Evolutionary conservation across 2,888 invertebrate species (phyloP).

Genomic region (Adela reaumurella): DNA sequence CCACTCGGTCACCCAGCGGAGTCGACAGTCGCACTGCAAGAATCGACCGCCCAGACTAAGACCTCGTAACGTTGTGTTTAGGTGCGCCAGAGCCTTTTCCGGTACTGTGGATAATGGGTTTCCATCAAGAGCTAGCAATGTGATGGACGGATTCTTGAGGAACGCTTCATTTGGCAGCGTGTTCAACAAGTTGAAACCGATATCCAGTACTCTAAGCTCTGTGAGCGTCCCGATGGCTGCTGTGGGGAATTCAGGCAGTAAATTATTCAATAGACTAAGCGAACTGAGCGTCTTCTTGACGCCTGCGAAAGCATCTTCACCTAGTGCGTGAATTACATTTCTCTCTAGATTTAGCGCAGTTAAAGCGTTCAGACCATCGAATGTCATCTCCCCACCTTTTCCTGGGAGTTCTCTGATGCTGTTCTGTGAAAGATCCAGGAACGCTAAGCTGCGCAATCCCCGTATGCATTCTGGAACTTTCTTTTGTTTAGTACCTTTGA

Average conservation of each 20-base stretch:
- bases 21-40: slow-evolving; percentile 82
- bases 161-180: slow-evolving; percentile 79
- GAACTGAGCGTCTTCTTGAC: slow-evolving; percentile 81
- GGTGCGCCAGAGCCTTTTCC: slow-evolving; percentile 69
- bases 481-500: slow-evolving; percentile 82
- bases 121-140: slow-evolving; percentile 84
- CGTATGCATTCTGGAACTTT: slow-evolving; percentile 74
- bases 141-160: slow-evolving; percentile 76
- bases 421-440: slow-evolving; percentile 86
- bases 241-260: slow-evolving; percentile 83
- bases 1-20: slow-evolving; percentile 90
- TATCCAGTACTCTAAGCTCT: slow-evolving; percentile 83
- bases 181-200: slow-evolving; percentile 87
- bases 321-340: slow-evolving; percentile 77
- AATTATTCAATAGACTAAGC: slow-evolving; percentile 82
- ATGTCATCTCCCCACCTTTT: slow-evolving; percentile 61
- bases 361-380: slow-evolving; percentile 75
- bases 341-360: slow-evolving; percentile 86
- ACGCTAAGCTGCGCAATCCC: slow-evolving; percentile 76
- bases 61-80: slow-evolving; percentile 80
- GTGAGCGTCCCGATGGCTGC: slow-evolving; percentile 72
- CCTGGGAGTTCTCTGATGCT: slow-evolving; percentile 79
- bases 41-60: slow-evolving; percentile 85
- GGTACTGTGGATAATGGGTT: slow-evolving; percentile 85
- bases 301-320: slow-evolving; percentile 73